These are phyloP conservation scores for Telenomus remus DNA, from an alignment of 1,140 invertebrate genomes.

Conservation along the genomic window DNA sequence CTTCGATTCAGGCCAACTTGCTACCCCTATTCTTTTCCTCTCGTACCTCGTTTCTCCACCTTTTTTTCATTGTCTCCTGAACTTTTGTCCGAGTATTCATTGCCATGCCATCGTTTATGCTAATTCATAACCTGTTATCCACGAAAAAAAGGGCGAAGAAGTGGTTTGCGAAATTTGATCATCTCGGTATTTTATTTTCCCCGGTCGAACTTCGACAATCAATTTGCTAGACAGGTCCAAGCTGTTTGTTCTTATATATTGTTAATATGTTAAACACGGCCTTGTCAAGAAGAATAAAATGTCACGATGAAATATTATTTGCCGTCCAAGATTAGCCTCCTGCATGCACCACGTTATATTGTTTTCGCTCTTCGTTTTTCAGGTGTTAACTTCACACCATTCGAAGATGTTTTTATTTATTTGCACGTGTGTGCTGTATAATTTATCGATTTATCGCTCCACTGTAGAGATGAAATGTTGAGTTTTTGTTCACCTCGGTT, in stretches of 20 bases:
- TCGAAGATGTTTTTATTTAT: conserved; percentile 7
- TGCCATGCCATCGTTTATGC: conserved; percentile 9
- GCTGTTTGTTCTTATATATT: conserved; percentile 16
- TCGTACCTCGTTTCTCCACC: not conserved
- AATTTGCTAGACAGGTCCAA: conserved; percentile 1
- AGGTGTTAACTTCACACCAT: conserved; percentile 19
- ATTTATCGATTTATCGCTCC: conserved; percentile 27
- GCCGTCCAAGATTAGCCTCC: conserved; percentile 12
- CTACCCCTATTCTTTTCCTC: conserved; percentile 38
- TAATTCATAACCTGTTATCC: conserved; percentile 17
- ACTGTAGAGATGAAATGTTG: conserved; percentile 6
- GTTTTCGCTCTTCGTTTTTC: conserved; percentile 19
- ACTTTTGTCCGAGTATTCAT: conserved; percentile 24
- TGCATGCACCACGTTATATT: conserved; percentile 18
- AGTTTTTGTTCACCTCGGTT: conserved; percentile 12
- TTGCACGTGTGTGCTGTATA: conserved; percentile 2
- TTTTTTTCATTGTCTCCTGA: conserved; percentile 28
- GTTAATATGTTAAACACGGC: conserved; percentile 13
- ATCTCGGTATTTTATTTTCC: not conserved
- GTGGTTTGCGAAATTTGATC: not conserved
- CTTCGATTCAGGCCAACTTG: conserved; percentile 50
- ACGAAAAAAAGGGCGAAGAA: no score
- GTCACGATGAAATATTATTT: conserved; percentile 23
- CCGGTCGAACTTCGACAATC: not conserved
- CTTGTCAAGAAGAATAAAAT: conserved; percentile 32